These are phyloP conservation scores for Hiodon tergisus DNA, from an alignment of 2,113 vertebrate genomes.

Conservation along the genomic window DNA sequence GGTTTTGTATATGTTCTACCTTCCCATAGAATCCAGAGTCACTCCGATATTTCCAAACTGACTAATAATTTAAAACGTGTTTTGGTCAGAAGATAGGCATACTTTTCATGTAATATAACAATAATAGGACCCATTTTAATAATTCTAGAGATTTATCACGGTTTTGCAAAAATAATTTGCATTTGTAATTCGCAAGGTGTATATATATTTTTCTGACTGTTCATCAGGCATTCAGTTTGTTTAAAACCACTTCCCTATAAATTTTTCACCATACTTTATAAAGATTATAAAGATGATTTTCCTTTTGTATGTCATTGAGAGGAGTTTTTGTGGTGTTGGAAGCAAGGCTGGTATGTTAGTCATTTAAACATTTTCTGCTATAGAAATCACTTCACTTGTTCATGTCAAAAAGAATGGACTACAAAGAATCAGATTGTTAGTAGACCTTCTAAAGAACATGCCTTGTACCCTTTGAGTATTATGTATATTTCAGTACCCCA, in stretches of 20 bases:
- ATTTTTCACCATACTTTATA: neutral
- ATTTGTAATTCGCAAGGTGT: too few species aligned
- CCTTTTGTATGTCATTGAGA: neutral
- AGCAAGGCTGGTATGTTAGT: too few species aligned
- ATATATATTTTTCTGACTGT: neutral
- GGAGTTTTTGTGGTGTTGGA: neutral
- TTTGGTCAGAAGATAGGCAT: too few species aligned
- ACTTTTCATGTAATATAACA: too few species aligned
- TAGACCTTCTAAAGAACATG: neutral
- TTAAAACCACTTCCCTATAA: neutral
- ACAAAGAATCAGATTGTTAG: conserved; percentile 12
- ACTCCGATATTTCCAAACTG: too few species aligned
- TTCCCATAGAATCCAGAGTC: too few species aligned
- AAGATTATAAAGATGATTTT: neutral
- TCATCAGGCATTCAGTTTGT: neutral
- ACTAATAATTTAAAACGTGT: too few species aligned
- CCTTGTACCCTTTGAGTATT: neutral
- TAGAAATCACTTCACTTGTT: neutral
- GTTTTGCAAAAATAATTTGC: too few species aligned
- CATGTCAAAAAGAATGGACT: neutral
- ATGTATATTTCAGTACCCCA: neutral
- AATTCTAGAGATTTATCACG: too few species aligned
- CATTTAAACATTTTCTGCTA: too few species aligned
- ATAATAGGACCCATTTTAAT: too few species aligned
- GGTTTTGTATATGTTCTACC: too few species aligned